Percentiles rank a stretch among this genome's conserved stretches.
Conservation (phyloP, 2,888 invertebrate genomes). For the Congeria kusceri region DNA sequence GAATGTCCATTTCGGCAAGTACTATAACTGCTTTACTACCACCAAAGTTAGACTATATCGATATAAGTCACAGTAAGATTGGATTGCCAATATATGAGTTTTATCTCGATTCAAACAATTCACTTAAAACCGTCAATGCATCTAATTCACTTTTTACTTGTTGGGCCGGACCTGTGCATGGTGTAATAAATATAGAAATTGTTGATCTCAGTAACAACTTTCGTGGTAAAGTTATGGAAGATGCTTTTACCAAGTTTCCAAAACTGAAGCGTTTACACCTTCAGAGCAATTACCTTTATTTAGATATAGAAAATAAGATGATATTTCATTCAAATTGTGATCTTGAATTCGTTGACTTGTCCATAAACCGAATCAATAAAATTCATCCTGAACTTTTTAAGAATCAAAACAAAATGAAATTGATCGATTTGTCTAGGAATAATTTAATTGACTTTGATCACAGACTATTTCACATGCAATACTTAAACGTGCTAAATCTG, state of each 20-base stretch:
- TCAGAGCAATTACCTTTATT: conserved; percentile 12
- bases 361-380: conserved; percentile 14
- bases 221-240: conserved; percentile 6
- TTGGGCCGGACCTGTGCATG: conserved; percentile 45
- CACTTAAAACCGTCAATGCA: conserved; percentile 16
- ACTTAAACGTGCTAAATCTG: conserved; percentile 11
- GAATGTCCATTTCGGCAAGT: not conserved
- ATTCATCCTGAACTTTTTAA: conserved; percentile 25
- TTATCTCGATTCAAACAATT: conserved; percentile 13
- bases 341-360: conserved; percentile 24
- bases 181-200: conserved; percentile 29
- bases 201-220: conserved; percentile 32
- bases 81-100: conserved; percentile 28
- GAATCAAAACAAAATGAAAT: conserved; percentile 6
- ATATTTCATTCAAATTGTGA: conserved; percentile 7
- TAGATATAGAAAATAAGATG: conserved; percentile 14
- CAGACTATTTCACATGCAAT: conserved; percentile 25
- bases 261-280: conserved; percentile 20
- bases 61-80: conserved; percentile 35
- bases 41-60: conserved; percentile 21
- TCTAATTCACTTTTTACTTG: conserved; percentile 35
- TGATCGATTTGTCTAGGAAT: conserved; percentile 10
- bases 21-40: conserved; percentile 21
- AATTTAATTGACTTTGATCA: conserved; percentile 22
- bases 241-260: conserved; percentile 23